Conservation (phyloP, 2,797 vertebrate genomes). For the Alosa sapidissima region DNA sequence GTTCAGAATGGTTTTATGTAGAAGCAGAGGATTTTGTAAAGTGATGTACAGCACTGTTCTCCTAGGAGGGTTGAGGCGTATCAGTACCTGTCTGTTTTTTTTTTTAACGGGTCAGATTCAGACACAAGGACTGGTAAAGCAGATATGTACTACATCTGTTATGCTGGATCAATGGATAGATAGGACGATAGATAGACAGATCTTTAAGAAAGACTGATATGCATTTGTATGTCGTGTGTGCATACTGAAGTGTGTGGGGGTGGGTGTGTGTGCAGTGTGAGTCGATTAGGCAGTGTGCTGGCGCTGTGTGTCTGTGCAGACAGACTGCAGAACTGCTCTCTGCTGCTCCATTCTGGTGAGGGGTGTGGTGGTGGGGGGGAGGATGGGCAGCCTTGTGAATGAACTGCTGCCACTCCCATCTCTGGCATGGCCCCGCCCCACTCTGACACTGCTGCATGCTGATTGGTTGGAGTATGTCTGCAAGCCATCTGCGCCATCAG, state of each 20-base stretch:
- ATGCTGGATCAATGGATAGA: neutral
- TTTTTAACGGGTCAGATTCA: neutral
- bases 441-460: conserved; percentile 49
- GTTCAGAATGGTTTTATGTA: neutral
- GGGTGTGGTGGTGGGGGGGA: neutral
- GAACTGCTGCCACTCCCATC: conserved; percentile 53
- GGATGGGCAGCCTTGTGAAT: conserved; percentile 54
- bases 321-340: conserved; percentile 47
- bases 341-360: conserved; percentile 27
- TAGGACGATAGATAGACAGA: neutral
- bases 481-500: conserved; percentile 63
- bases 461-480: conserved; percentile 64
- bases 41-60: neutral
- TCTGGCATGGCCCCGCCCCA: conserved; percentile 51
- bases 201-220: neutral
- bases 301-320: neutral
- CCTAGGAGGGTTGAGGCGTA: neutral
- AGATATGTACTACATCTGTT: neutral
- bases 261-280: conserved; percentile 38
- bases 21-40: neutral
- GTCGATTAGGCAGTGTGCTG: neutral
- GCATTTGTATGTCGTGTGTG: neutral
- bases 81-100: neutral
- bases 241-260: neutral
- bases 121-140: neutral